A percentile compares a stretch with the other conserved stretches of the same genome.
These are phyloP conservation scores for Melanocharis versteri DNA, from an alignment of 2,113 vertebrate genomes.

Conservation along the genomic window DNA sequence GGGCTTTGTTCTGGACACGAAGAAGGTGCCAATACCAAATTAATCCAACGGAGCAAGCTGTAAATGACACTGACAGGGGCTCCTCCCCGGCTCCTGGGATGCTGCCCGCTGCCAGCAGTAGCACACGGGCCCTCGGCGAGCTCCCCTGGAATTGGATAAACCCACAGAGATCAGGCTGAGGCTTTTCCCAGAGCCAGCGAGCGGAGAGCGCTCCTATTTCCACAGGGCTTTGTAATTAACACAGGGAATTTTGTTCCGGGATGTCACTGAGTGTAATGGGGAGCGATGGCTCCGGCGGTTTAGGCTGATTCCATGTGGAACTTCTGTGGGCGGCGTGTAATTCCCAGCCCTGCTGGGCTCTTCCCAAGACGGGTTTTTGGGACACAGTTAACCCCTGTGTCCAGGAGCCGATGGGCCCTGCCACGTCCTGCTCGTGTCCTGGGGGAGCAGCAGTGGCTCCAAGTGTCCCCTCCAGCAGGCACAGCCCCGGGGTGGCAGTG, in stretches of 20 bases:
- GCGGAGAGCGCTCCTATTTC: fast-evolving
- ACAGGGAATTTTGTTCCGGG: background rate
- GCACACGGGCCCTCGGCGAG: background rate
- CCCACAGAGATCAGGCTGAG: background rate
- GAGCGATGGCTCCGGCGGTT: background rate
- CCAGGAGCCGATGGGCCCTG: background rate
- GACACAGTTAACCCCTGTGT: background rate
- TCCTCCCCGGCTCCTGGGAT: background rate
- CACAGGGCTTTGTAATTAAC: background rate
- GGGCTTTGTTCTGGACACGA: background rate
- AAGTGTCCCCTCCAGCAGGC: background rate
- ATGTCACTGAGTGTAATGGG: background rate
- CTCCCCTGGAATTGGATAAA: background rate
- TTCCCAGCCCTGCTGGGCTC: background rate
- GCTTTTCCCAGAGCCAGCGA: background rate
- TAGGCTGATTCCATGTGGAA: background rate
- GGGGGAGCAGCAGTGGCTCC: too few species aligned
- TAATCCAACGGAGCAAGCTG: fast-evolving
- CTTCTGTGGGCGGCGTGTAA: background rate
- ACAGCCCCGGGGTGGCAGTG: fast-evolving
- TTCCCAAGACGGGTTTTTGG: background rate
- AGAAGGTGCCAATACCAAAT: background rate
- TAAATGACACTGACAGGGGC: background rate
- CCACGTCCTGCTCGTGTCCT: background rate
- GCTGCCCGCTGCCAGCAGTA: background rate